These are phyloP conservation scores for Ophthalmolycus amberensis DNA, from an alignment of 2,113 vertebrate genomes.

Conservation along the genomic window DNA sequence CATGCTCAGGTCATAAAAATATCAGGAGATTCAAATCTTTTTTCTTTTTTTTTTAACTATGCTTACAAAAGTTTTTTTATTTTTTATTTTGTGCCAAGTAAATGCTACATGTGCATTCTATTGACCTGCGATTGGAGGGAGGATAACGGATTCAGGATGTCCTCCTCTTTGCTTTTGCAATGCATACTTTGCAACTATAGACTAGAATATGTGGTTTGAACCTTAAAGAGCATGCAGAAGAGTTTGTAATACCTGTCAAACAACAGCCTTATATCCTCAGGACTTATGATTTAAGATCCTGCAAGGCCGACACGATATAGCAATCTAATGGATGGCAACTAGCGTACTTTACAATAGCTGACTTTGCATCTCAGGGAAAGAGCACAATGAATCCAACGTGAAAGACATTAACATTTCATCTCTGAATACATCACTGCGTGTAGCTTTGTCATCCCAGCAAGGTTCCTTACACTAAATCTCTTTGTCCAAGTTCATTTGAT, in stretches of 20 bases:
- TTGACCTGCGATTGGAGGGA: constrained; percentile 71
- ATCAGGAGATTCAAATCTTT: constrained; percentile 59
- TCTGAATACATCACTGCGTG: constrained; percentile 77
- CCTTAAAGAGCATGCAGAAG: constrained; percentile 81
- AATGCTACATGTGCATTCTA: constrained; percentile 80
- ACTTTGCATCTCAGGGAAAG: constrained; percentile 69
- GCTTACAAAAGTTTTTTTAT: constrained; percentile 69
- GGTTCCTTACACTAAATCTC: constrained; percentile 71
- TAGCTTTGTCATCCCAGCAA: constrained; percentile 75
- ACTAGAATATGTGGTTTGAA: constrained; percentile 76
- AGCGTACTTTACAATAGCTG: constrained; percentile 76
- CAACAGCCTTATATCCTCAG: constrained; percentile 59
- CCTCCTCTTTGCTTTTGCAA: constrained; percentile 75
- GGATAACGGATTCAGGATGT: constrained; percentile 46
- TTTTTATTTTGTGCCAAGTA: constrained; percentile 62
- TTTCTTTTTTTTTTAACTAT: constrained; percentile 58
- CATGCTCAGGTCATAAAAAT: constrained; percentile 79
- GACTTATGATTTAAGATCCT: constrained; percentile 65
- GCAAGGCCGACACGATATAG: constrained; percentile 69
- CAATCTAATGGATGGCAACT: constrained; percentile 74
- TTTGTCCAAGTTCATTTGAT: constrained; percentile 65
- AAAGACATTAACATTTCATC: constrained; percentile 74
- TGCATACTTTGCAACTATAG: constrained; percentile 83
- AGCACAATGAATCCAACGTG: constrained; percentile 72
- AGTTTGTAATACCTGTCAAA: constrained; percentile 76